Base-by-base conservation (phyloP, 1,140 invertebrate species). In the Piezodorus guildinii region DNA sequence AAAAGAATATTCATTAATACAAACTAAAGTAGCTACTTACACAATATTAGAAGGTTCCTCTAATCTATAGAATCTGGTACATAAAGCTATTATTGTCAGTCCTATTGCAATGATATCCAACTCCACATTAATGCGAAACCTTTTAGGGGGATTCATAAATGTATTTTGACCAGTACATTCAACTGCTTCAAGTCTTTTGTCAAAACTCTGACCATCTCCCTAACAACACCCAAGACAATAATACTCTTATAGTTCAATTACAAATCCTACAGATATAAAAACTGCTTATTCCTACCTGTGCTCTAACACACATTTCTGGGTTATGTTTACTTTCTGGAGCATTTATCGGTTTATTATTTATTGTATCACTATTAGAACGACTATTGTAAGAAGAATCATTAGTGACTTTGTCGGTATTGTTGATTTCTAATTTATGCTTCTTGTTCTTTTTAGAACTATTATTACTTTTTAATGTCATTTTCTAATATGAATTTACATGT, bases 41-140 rank as follows among this genome's bases (percentile, higher is more conserved):
- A 96, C 92, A 72, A 96, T 89, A 77, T 87, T 85, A 52, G 79
- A 79, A 6, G 94, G 93, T 72, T 91, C 82, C 69, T 90, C 84
- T 43, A 96, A 76, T 69, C 82, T 83, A 76, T 92, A 93, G 71
- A 94, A 81, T 68, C 93, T 79, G 34, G 90, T 92, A 9, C 78
- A 71, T 59, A 94, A 72, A 49, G 84, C 86, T 64, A 84, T 67
- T 34, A 85, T 52, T 72, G 95, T 85, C 43, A 96, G 74, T 10
- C 78, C 62, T 46, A 87, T 67, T 62, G 88, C 85, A 45, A 94
- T 77, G 21, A 90, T 65, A 78, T 96, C 91, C 60, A 95, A 75
- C 74, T 86, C 81, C 63, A 90, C 74, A 68, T 78, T 81, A 62
- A 90, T 66, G 45, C 64, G 23, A 56, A 68, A 68, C 16, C 58